These are phyloP conservation scores for Sardinella longiceps DNA, from an alignment of 2,797 vertebrate species.

Conservation along the genomic window DNA sequence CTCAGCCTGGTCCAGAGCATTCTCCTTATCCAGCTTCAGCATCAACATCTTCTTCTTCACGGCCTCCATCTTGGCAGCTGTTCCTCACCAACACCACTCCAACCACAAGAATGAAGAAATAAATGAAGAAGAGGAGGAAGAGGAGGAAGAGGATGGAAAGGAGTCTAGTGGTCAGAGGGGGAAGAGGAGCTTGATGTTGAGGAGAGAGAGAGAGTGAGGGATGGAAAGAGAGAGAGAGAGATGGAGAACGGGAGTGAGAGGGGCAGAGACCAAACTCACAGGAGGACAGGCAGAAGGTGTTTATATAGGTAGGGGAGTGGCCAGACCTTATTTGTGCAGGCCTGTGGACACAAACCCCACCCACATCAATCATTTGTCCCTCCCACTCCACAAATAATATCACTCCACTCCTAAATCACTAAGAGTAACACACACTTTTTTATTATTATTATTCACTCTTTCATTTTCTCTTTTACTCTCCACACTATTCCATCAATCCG, in stretches of 20 bases:
- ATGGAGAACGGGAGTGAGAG: constrained; percentile 44
- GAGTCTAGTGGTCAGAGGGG: background rate
- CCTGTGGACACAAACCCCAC: constrained; percentile 37
- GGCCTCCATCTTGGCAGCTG: constrained; percentile 84
- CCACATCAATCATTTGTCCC: constrained; percentile 45
- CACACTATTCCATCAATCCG: background rate
- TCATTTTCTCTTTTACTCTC: background rate
- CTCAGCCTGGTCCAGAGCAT: constrained; percentile 90
- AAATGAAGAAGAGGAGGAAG: background rate
- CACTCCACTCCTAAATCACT: background rate
- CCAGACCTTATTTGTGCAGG: background rate
- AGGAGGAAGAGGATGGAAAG: constrained; percentile 27
- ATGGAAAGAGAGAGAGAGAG: constrained; percentile 43
- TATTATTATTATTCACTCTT: background rate
- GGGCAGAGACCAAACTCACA: constrained; percentile 62
- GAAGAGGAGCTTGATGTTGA: constrained; percentile 28
- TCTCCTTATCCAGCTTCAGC: constrained; percentile 97
- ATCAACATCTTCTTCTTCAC: constrained; percentile 98
- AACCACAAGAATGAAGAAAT: background rate
- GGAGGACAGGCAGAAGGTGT: constrained; percentile 57
- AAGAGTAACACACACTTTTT: background rate
- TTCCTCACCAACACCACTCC: constrained; percentile 18
- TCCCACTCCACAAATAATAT: constrained; percentile 25
- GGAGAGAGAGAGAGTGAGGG: constrained; percentile 28
- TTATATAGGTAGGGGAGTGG: constrained; percentile 61